These are phyloP conservation scores for Aptenodytes patagonicus DNA, from an alignment of 2,113 vertebrate genomes.

Conservation along the genomic window DNA sequence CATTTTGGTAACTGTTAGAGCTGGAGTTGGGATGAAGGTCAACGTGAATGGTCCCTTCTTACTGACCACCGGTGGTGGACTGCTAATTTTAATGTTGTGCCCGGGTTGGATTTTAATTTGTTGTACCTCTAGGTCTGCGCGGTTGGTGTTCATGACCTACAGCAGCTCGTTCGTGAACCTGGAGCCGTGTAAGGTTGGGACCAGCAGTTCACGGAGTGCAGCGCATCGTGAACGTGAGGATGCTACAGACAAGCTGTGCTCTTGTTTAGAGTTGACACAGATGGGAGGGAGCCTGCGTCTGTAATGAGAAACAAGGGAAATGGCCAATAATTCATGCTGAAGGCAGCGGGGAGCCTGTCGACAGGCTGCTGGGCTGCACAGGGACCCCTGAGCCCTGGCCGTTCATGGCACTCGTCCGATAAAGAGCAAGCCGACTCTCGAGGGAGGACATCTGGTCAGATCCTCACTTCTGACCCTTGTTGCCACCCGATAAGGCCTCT, in stretches of 20 bases:
- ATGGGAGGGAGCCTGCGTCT: rapidly evolving
- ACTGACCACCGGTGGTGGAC: too few species aligned
- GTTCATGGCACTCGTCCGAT: rapidly evolving
- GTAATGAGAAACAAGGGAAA: background rate
- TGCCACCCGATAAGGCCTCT: too few species aligned
- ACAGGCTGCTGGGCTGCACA: background rate
- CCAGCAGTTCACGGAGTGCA: background rate
- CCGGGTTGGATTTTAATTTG: background rate
- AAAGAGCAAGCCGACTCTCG: background rate
- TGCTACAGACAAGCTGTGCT: rapidly evolving
- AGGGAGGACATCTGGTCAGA: background rate
- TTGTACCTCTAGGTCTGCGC: background rate
- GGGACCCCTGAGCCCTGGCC: rapidly evolving
- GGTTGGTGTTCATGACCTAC: background rate
- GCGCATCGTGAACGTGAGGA: rapidly evolving
- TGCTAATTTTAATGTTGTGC: background rate
- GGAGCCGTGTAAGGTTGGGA: rapidly evolving
- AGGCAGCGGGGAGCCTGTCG: rapidly evolving
- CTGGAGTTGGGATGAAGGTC: background rate
- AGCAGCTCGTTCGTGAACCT: background rate
- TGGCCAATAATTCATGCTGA: rapidly evolving
- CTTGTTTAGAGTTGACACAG: background rate
- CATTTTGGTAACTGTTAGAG: background rate
- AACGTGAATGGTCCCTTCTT: rapidly evolving
- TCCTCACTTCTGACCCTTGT: background rate